Percentiles rank a stretch among this genome's conserved stretches.
phyloP scores from a whole-genome alignment of 2,888 invertebrate species.

The Hydrotaea diabolus region DNA sequence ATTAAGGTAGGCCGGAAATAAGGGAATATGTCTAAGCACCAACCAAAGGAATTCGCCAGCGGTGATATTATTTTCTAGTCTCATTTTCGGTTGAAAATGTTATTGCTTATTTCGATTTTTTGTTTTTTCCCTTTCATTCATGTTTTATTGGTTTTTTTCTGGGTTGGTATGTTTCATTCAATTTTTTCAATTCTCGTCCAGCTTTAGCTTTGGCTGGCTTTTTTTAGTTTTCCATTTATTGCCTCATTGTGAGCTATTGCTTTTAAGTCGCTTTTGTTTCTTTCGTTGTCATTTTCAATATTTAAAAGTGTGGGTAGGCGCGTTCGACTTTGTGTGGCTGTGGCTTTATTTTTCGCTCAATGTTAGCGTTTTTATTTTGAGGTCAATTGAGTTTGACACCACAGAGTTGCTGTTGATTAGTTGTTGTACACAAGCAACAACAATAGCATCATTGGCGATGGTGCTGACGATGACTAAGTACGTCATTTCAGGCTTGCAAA shows the following conservation, averaged over 20 bases:
- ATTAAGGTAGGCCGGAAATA: too few species aligned
- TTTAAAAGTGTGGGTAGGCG: conserved; percentile 3
- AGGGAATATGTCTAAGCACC: too few species aligned
- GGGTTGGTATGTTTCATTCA: neutral
- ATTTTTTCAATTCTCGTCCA: conserved; percentile 8
- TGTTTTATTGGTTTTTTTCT: too few species aligned
- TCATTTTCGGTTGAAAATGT: too few species aligned
- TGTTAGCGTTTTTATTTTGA: conserved; percentile 47
- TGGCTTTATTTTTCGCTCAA: conserved; percentile 30
- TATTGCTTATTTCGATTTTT: too few species aligned
- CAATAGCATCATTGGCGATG: neutral
- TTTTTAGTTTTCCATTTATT: neutral
- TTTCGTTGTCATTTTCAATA: neutral
- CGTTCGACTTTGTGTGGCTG: neutral
- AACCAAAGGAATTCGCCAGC: too few species aligned
- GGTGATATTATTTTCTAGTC: too few species aligned
- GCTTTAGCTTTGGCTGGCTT: neutral
- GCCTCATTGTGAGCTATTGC: neutral
- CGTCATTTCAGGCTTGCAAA: neutral
- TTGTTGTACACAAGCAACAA: conserved; percentile 6
- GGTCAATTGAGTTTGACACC: conserved; percentile 64
- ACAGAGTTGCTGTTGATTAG: conserved; percentile 19
- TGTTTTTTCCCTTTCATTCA: too few species aligned
- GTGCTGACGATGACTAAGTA: neutral
- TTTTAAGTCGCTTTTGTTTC: neutral